phyloP scores from a whole-genome alignment of 1,140 invertebrate species.

The Ephestia elutella region DNA sequence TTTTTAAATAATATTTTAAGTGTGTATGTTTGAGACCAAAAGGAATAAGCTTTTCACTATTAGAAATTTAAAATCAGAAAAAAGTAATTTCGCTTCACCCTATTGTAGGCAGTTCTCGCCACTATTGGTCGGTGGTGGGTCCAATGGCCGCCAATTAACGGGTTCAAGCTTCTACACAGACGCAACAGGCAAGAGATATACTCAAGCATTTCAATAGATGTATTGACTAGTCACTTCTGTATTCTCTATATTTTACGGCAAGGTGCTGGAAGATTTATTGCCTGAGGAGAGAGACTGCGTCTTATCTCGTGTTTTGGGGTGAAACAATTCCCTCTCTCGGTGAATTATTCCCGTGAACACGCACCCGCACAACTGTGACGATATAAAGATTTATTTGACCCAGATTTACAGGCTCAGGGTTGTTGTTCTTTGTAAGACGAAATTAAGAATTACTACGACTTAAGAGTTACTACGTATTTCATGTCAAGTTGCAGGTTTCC shows the following conservation, averaged over 20 bases:
- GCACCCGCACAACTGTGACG: constrained; percentile 13
- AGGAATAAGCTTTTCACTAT: too few species aligned
- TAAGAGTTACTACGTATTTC: neutral
- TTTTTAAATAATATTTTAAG: too few species aligned
- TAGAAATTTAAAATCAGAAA: too few species aligned
- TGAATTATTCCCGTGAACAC: constrained; percentile 17
- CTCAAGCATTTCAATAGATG: too few species aligned
- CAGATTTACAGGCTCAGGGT: neutral
- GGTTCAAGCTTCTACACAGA: too few species aligned
- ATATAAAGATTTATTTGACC: constrained; percentile 21
- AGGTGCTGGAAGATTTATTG: constrained; percentile 47
- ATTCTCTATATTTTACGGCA: constrained; percentile 35
- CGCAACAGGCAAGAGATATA: too few species aligned
- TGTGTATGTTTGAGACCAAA: too few species aligned
- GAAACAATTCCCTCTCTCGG: constrained; percentile 24
- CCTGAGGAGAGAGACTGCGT: constrained; percentile 24
- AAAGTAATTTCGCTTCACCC: too few species aligned
- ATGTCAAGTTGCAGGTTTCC: neutral
- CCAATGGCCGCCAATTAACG: too few species aligned
- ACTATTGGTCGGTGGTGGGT: too few species aligned
- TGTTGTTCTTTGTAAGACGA: neutral
- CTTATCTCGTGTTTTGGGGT: constrained; percentile 31
- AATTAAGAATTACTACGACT: neutral
- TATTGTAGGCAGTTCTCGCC: too few species aligned
- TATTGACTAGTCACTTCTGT: constrained; percentile 31